Base-by-base conservation (phyloP, 2,888 invertebrate genomes). In the Limnephilus lunatus region DNA sequence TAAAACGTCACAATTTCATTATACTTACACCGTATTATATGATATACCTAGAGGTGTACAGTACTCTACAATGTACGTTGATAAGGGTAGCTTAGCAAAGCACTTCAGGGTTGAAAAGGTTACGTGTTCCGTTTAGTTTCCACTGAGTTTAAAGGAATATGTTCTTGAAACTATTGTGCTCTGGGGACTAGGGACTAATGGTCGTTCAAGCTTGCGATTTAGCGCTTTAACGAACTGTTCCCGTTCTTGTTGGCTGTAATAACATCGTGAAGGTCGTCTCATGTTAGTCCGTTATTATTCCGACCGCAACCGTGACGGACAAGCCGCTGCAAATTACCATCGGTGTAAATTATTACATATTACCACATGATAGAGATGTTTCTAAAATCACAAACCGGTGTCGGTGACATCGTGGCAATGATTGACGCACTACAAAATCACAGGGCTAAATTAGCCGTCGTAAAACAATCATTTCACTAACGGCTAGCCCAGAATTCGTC, bases 191-290 rank as follows among this genome's bases (percentile, higher is more conserved):
- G 25, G 25, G n/a, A 68, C 68, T 68, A 68, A 68, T 68, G 83
- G 15, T 9, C 19, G 25, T 83, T 83, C 35, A 83, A 15, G 83
- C 83, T 83, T 32, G 35, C 25, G 83, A 83, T 35, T 83, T 25
- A 68, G 68, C 19, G 68, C 19, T 68, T 68, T 35, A 83, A 83
- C 35, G 83, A 83, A 83, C 83, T 83, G 83, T 35, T 83, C 35
- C 35, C 53, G 68, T 68, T 25, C 68, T 68, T 68, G 19, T 19
- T 25, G 68, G 7, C 68, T 68, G 68, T 68, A 68, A 68, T 68
- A 68, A 68, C 68, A 68, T n/a, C 68, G 53, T 31, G 87, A 87
- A 87, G 87, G 87, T 87, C 87, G 32, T 87, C 32, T 48, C 87
- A 53, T 31, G 25, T 53, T 30, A 48, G 19, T 48, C 31, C 31